Evolutionary conservation across 2,797 vertebrate genomes (phyloP).

Genomic region (Hipposideros larvatus): DNA sequence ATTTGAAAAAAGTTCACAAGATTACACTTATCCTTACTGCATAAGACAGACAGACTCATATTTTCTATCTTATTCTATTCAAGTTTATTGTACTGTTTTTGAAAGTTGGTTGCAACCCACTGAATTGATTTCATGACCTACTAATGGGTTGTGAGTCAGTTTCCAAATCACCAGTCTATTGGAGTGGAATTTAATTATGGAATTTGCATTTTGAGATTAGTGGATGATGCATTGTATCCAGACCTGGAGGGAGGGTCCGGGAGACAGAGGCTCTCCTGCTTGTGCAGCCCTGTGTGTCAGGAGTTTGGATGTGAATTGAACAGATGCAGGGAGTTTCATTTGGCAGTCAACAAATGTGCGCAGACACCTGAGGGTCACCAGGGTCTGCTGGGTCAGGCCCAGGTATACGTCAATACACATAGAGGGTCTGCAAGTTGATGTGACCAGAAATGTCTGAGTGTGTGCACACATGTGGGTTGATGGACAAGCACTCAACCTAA

Average conservation of each 20-base stretch:
- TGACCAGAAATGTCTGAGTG: rapidly evolving
- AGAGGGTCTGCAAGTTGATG: neutral
- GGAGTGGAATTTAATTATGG: neutral
- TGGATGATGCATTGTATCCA: rapidly evolving
- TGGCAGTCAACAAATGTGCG: neutral
- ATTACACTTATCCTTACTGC: neutral
- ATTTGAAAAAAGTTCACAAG: neutral
- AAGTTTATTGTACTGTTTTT: neutral
- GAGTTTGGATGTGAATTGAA: neutral
- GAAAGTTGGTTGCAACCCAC: neutral
- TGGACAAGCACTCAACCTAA: neutral
- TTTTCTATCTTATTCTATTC: neutral
- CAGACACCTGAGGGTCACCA: too few relatives aligned
- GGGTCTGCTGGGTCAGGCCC: neutral
- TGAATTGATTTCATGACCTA: neutral
- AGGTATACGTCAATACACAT: rapidly evolving
- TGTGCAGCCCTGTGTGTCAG: neutral
- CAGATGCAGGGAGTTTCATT: neutral
- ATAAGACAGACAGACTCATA: neutral
- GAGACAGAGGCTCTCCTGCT: neutral
- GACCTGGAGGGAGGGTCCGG: neutral
- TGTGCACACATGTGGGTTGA: neutral
- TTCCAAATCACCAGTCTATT: neutral
- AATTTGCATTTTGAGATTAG: neutral
- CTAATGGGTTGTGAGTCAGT: neutral